These are phyloP conservation scores for Gulo gulo DNA, from an alignment of 2,113 vertebrate species.

Conservation along the genomic window DNA sequence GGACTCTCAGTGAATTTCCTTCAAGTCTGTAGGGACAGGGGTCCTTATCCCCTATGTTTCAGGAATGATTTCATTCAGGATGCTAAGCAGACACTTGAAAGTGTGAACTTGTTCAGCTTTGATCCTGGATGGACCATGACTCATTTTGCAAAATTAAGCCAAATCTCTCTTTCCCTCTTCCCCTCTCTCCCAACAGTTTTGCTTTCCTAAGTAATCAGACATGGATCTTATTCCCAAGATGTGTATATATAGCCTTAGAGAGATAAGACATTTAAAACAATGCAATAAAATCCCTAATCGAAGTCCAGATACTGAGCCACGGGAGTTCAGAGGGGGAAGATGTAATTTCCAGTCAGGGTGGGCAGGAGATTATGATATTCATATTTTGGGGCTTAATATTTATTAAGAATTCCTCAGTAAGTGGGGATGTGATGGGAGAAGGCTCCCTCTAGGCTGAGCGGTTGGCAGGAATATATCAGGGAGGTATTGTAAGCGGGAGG, in stretches of 20 bases:
- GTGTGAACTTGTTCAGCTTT: not conserved
- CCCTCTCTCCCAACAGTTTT: not conserved
- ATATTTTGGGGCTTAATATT: constrained; percentile 3
- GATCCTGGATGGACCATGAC: not conserved
- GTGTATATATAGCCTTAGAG: constrained; percentile 49
- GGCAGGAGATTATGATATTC: not conserved
- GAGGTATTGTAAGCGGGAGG: not conserved
- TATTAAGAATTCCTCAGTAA: constrained; percentile 4
- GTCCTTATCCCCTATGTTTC: not conserved
- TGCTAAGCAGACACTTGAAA: not conserved
- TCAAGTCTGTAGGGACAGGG: not conserved
- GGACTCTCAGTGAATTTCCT: not conserved
- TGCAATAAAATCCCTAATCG: constrained; percentile 33
- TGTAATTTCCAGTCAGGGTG: not conserved
- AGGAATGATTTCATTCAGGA: not conserved
- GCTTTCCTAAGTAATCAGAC: constrained; percentile 50
- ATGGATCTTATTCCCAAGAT: constrained; percentile 52
- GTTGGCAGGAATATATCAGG: not conserved
- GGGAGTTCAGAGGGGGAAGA: not conserved
- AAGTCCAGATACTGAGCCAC: not conserved
- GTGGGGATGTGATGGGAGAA: not conserved
- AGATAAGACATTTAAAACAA: constrained; percentile 52
- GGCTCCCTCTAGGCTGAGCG: not conserved
- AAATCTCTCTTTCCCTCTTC: not conserved
- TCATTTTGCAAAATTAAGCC: constrained; percentile 30